Evolutionary conservation across 2,113 vertebrate genomes (phyloP), one percentile per base, ranked within the genome.

Genomic region (Etheostoma spectabile): DNA sequence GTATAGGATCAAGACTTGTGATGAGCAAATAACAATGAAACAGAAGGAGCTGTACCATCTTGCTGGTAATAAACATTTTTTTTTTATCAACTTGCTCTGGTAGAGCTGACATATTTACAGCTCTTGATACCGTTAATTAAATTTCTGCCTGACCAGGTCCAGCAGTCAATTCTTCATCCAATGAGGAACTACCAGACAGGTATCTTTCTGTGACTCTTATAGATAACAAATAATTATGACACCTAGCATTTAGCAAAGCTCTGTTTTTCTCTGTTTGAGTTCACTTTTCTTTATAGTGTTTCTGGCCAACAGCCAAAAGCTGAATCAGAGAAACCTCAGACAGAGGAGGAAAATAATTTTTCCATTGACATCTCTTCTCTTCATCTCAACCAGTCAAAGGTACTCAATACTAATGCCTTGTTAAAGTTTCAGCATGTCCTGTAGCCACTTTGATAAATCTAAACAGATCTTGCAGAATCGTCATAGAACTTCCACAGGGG

Each of bases 1-100:
- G 55, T 64, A 24, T 21, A 83, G 91, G 74, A 91, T 95, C 52
- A 89, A 84, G 62, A 71, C 15, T 30, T 93, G 63, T 53, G 93
- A 95, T 55, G 87, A 92, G 33, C 80, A 86, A 63, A 93, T 95
- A 70, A 66, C 35, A 60, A 65, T 75, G n/a, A 94, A 90, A 72
- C 89, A 94, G 79, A 91, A 65, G 49, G 85, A 92, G 71, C 70
- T 93, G 55, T 79, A 89, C 27, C 49, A 24, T 63, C 75, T 93
- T 42, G 67, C 71, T 33, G 91, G 94, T 95, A 90, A 91, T 69
- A 63, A 21, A 63, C 21, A n/a, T 1, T 80, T 46, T 82, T 10
- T 68, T 52, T 15, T 46, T 5, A 57, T 79, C 48, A 48, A 24
- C 19, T 53, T 80, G 6, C 14, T 78, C n/a, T 45, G 33, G 27